Evolutionary conservation across 2,888 invertebrate genomes (phyloP).

Genomic region (Chrysopilus asiliformis): DNA sequence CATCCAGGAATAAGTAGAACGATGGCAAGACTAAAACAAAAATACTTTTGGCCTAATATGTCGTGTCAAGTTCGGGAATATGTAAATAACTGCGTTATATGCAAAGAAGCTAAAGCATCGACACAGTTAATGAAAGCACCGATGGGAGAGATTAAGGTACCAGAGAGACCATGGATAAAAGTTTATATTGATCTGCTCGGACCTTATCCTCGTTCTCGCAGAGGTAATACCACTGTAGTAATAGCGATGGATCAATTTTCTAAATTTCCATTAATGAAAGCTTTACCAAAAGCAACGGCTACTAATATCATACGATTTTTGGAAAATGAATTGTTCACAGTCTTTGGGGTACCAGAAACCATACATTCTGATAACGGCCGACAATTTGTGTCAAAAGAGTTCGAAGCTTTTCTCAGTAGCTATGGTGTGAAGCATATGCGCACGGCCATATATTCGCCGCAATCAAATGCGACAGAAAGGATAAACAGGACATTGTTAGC

Average conservation of each 20-base stretch:
- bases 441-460: constrained; percentile 22
- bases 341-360: constrained; percentile 19
- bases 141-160: too few relatives aligned
- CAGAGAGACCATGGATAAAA: too few relatives aligned
- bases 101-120: too few relatives aligned
- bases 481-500: constrained; percentile 22
- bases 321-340: constrained; percentile 15
- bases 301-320: constrained; percentile 9
- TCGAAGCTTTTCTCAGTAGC: constrained; percentile 9
- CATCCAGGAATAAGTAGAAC: too few relatives aligned
- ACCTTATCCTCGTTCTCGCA: constrained; percentile 12
- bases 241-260: constrained; percentile 14
- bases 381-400: constrained; percentile 16
- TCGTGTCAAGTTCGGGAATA: too few relatives aligned
- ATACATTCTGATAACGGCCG: constrained; percentile 19
- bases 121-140: too few relatives aligned
- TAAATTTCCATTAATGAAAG: constrained; percentile 12
- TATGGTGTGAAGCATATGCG: constrained; percentile 13
- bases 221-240: constrained; percentile 9
- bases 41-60: too few relatives aligned
- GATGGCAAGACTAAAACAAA: too few relatives aligned
- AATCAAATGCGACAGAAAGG: constrained; percentile 24
- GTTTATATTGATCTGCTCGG: too few relatives aligned
- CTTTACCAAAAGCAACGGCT: constrained; percentile 9
- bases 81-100: too few relatives aligned